Percentiles rank a stretch among this genome's conserved stretches.
Conservation (phyloP, 2,888 invertebrate genomes). For the Euzophera pinguis region DNA sequence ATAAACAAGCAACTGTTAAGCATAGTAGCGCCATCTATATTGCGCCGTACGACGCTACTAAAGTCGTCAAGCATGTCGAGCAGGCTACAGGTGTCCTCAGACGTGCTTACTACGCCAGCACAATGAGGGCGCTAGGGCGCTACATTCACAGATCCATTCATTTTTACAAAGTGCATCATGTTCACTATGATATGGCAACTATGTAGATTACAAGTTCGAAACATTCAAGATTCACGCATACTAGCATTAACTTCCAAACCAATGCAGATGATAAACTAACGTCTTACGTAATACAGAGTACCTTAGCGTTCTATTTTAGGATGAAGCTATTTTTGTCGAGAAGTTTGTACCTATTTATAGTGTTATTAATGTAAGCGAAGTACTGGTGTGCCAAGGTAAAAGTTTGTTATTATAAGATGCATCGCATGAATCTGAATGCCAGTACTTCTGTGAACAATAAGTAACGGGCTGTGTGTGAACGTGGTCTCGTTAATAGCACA, state of each 20-base stretch:
- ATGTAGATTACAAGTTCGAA: no score
- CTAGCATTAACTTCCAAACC: no score
- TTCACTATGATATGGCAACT: no score
- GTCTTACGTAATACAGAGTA: no score
- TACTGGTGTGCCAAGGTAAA: neutral
- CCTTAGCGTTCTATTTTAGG: no score
- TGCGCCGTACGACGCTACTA: neutral
- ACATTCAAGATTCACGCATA: no score
- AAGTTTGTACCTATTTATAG: no score
- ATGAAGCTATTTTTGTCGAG: no score
- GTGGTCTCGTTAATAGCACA: slow-evolving; percentile 45
- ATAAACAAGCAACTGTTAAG: neutral
- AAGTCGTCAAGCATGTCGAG: neutral
- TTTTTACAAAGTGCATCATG: no score
- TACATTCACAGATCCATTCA: neutral
- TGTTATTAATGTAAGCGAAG: no score
- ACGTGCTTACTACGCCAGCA: neutral
- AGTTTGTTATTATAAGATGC: slow-evolving; percentile 4
- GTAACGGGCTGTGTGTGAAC: slow-evolving; percentile 28
- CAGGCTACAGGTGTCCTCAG: neutral
- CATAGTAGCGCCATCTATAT: neutral
- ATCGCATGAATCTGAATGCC: slow-evolving; percentile 2
- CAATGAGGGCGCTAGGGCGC: neutral
- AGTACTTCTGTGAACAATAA: slow-evolving; percentile 14
- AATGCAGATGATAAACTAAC: no score